These are phyloP conservation scores for Camponotus fellah DNA, from an alignment of 2,888 invertebrate species.

Conservation along the genomic window DNA sequence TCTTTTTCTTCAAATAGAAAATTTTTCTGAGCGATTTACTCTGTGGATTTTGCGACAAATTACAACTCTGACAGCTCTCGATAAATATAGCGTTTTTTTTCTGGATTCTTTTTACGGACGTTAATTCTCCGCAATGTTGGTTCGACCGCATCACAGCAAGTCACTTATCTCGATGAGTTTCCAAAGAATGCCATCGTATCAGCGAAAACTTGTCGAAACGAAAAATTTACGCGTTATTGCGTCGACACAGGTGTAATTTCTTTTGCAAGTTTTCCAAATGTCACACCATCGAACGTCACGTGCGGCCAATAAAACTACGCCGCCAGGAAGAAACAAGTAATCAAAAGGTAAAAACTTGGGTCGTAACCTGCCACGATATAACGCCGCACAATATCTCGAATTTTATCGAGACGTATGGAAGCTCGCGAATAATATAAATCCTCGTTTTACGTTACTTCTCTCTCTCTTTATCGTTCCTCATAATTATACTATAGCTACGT, in stretches of 20 bases:
- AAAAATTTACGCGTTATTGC: slow-evolving; percentile 46
- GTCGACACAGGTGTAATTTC: slow-evolving; percentile 41
- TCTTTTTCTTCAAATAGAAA: not conserved
- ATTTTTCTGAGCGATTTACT: not conserved
- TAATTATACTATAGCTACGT: not conserved
- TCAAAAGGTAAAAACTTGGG: slow-evolving; percentile 38
- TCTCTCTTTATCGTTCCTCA: not conserved
- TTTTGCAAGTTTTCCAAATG: slow-evolving; percentile 37
- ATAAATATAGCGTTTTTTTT: not conserved
- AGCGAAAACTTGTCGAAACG: slow-evolving; percentile 38
- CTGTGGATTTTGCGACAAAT: not conserved
- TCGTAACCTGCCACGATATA: slow-evolving; percentile 7
- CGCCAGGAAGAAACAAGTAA: slow-evolving; percentile 21
- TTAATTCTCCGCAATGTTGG: slow-evolving; percentile 39
- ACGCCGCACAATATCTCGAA: not conserved
- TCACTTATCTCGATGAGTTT: slow-evolving; percentile 52
- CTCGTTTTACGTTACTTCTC: not conserved
- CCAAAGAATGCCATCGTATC: slow-evolving; percentile 7
- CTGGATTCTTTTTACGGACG: slow-evolving; percentile 11
- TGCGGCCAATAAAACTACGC: slow-evolving; percentile 21
- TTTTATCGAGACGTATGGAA: not conserved
- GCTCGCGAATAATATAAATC: not conserved
- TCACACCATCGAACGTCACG: not conserved
- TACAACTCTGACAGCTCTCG: slow-evolving; percentile 12
- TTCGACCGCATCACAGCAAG: slow-evolving; percentile 16